These are phyloP conservation scores for Brenthis hecate DNA, from an alignment of 2,888 invertebrate species.

Conservation along the genomic window DNA sequence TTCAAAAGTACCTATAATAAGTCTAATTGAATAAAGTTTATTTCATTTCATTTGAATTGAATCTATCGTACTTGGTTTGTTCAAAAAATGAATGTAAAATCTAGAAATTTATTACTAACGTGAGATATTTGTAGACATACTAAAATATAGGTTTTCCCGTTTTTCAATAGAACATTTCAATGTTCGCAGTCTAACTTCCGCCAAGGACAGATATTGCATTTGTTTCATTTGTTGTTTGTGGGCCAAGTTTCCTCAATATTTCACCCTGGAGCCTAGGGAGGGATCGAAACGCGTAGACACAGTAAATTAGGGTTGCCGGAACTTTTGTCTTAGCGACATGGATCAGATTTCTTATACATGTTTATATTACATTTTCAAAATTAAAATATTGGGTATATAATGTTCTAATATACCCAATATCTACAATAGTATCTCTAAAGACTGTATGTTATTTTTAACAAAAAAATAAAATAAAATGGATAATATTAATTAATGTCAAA, in stretches of 20 bases:
- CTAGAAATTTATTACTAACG: no score
- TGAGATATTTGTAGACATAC: no score
- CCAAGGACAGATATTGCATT: constrained; percentile 20
- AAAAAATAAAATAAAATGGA: no score
- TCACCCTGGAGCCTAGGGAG: neutral
- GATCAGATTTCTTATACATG: constrained; percentile 10
- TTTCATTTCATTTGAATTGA: no score
- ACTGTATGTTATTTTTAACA: no score
- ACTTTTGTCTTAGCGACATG: constrained; percentile 12
- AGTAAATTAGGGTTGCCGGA: constrained; percentile 1
- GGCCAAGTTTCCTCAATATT: constrained; percentile 25
- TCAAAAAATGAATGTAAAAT: no score
- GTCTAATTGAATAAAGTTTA: no score
- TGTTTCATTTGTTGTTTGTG: constrained; percentile 14
- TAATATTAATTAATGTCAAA: no score
- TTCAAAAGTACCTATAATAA: no score
- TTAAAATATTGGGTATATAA: neutral
- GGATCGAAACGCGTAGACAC: neutral
- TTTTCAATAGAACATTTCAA: constrained; percentile 8
- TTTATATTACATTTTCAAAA: constrained; percentile 1
- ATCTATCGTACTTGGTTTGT: no score
- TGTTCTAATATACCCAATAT: no score
- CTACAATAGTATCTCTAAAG: no score
- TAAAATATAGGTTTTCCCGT: neutral
- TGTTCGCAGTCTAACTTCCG: constrained; percentile 4